Percentiles rank a stretch among this genome's conserved stretches.
Evolutionary conservation across 2,113 vertebrate species (phyloP).

Genomic region (Burhinus bistriatus): DNA sequence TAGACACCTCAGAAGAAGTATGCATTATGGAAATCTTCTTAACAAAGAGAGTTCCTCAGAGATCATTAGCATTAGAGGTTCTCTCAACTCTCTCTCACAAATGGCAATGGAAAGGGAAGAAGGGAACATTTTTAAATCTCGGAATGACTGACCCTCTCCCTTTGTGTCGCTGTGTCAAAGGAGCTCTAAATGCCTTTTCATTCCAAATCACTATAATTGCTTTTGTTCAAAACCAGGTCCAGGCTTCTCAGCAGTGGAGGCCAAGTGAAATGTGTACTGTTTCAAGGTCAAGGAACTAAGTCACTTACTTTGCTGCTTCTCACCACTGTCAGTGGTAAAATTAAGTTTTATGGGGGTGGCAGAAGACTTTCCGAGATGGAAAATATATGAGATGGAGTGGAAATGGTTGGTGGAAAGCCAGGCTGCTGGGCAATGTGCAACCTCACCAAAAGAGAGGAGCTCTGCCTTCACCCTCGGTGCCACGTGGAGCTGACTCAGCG

Average conservation of each 20-base stretch:
- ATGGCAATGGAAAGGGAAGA: constrained; percentile 31
- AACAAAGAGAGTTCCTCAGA: constrained; percentile 51
- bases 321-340: not conserved
- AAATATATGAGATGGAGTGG: not conserved
- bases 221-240: constrained; percentile 49
- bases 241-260: not conserved
- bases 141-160: constrained; percentile 6
- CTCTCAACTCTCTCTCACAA: constrained; percentile 29
- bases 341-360: not conserved
- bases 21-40: constrained; percentile 43
- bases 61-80: constrained; percentile 57
- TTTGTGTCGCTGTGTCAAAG: constrained; percentile 54
- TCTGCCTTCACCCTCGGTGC: not conserved
- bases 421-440: not conserved
- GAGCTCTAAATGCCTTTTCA: constrained; percentile 58
- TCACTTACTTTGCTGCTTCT: not conserved
- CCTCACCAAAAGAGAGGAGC: not conserved
- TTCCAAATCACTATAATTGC: constrained; percentile 46
- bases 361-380: not conserved
- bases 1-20: constrained; percentile 50
- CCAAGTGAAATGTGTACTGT: not conserved
- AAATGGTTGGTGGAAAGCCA: not conserved
- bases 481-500: not conserved
- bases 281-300: not conserved
- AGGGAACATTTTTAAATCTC: constrained; percentile 47